Percentiles rank a stretch among this genome's conserved stretches.
These are phyloP conservation scores for Andrena bicolor DNA, from an alignment of 2,888 invertebrate genomes.

Conservation along the genomic window DNA sequence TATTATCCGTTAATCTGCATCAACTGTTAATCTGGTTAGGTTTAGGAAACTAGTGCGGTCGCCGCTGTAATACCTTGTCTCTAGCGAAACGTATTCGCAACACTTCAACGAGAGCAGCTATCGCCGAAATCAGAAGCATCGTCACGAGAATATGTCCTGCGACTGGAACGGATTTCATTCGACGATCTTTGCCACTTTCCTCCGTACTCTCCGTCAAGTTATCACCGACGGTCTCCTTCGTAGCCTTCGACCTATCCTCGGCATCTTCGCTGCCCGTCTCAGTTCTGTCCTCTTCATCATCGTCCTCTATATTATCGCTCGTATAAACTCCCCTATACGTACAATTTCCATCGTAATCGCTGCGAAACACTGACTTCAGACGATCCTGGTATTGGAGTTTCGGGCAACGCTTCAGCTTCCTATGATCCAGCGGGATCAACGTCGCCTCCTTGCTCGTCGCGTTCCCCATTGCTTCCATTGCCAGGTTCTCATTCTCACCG, in stretches of 20 bases:
- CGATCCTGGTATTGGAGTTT: conserved; percentile 72
- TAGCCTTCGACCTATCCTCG: conserved; percentile 28
- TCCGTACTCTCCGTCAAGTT: conserved; percentile 49
- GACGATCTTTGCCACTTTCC: conserved; percentile 55
- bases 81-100: conserved; percentile 77
- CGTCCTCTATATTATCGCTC: conserved; percentile 7
- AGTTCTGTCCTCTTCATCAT: not conserved
- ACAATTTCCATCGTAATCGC: conserved; percentile 79
- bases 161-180: conserved; percentile 75
- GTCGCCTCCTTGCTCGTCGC: conserved; percentile 31
- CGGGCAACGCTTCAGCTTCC: conserved; percentile 73
- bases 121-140: conserved; percentile 79
- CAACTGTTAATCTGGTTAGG: conserved; percentile 12
- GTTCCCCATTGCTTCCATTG: not conserved
- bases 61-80: conserved; percentile 75
- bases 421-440: conserved; percentile 60
- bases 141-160: conserved; percentile 79
- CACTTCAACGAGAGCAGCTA: conserved; percentile 80
- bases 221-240: conserved; percentile 53
- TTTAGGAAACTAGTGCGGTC: conserved; percentile 40
- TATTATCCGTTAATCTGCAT: conserved; percentile 8
- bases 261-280: not conserved
- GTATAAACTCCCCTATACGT: conserved; percentile 54
- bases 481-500: not conserved
- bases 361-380: conserved; percentile 70